Evolutionary conservation across 2,797 vertebrate genomes (phyloP).

Genomic region (Thripadectes ignobilis): DNA sequence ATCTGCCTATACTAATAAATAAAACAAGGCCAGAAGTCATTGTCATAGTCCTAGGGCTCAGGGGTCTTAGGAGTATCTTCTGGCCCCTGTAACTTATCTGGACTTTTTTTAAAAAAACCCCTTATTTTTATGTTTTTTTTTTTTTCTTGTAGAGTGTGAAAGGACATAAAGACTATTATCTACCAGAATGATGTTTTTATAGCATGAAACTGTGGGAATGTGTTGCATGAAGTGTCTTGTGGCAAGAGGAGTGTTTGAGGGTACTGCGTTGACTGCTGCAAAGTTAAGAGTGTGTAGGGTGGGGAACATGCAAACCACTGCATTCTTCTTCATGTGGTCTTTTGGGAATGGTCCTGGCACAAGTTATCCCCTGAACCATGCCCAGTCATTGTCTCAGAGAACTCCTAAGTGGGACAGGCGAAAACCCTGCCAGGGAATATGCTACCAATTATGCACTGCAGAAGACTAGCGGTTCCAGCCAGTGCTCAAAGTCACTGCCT

Average conservation of each 20-base stretch:
- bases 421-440: constrained; percentile 14
- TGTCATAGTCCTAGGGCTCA: too few relatives aligned
- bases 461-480: neutral
- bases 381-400: constrained; percentile 59
- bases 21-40: neutral
- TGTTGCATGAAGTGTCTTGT: neutral
- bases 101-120: neutral
- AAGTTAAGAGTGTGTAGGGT: neutral
- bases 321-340: constrained; percentile 28
- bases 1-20: neutral
- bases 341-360: constrained; percentile 28
- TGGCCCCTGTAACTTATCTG: neutral
- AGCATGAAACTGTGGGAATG: neutral
- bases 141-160: neutral
- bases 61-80: neutral
- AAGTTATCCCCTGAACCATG: neutral
- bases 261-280: neutral
- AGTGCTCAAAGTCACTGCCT: neutral
- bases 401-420: neutral
- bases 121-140: neutral
- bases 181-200: neutral
- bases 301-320: neutral
- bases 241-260: neutral
- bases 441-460: constrained; percentile 29
- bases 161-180: neutral